A percentile compares a stretch with the other conserved stretches of the same genome.
phyloP scores from a whole-genome alignment of 2,113 vertebrate species.

The Verasper variegatus region DNA sequence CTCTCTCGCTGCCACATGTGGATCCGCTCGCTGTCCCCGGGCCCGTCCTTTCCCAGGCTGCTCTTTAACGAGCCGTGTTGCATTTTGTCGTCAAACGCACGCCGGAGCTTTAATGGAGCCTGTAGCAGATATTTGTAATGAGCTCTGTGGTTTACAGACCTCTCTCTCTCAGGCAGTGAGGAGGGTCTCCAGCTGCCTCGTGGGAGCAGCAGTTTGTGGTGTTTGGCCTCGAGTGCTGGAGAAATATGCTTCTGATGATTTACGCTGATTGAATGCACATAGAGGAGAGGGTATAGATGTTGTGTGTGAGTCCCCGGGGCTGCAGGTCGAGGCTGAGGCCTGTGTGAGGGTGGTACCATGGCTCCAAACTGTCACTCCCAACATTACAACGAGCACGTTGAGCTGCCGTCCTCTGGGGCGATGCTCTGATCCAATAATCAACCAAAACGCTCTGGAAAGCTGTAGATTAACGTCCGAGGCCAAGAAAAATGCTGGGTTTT shows the following conservation, averaged over 20 bases:
- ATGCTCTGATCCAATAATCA: slow-evolving; percentile 43
- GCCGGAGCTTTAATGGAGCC: background rate
- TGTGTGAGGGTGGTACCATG: slow-evolving; percentile 5
- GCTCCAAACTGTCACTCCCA: slow-evolving; percentile 40
- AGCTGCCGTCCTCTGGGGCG: slow-evolving; percentile 22
- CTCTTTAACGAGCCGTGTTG: slow-evolving; percentile 57
- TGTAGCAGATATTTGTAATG: slow-evolving; percentile 34
- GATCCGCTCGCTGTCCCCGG: background rate
- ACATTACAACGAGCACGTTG: slow-evolving; percentile 29
- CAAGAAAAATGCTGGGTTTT: slow-evolving; percentile 25
- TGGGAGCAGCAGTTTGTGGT: slow-evolving; percentile 50
- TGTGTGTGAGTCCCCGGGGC: slow-evolving; percentile 24
- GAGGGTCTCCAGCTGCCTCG: slow-evolving; percentile 25
- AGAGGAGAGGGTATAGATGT: slow-evolving; percentile 27
- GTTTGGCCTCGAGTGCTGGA: slow-evolving; percentile 54
- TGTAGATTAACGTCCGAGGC: slow-evolving; percentile 18
- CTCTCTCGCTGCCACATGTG: slow-evolving; percentile 33
- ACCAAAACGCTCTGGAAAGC: slow-evolving; percentile 28
- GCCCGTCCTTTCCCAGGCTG: slow-evolving; percentile 46
- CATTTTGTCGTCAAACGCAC: slow-evolving; percentile 38
- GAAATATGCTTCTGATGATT: slow-evolving; percentile 34
- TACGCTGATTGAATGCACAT: slow-evolving; percentile 40
- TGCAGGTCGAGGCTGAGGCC: slow-evolving; percentile 33
- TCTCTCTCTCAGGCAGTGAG: slow-evolving; percentile 44
- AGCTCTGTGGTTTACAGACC: slow-evolving; percentile 35